phyloP scores from a whole-genome alignment of 2,888 invertebrate genomes.

The Euproctis similis region DNA sequence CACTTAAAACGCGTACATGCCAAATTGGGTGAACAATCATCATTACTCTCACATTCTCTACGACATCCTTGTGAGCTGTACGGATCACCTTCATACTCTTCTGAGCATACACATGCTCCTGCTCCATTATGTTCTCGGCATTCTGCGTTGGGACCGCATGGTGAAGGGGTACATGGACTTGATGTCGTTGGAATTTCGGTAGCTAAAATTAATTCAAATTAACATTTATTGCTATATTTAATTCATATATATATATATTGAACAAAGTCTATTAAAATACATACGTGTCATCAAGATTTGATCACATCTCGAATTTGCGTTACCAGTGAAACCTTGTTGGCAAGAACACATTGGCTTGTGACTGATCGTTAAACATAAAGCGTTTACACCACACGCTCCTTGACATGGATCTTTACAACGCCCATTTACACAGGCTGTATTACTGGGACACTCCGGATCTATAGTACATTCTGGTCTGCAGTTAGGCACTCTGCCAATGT shows the following conservation, averaged over 20 bases:
- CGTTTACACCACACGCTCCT: constrained; percentile 85
- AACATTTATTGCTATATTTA: too few relatives aligned
- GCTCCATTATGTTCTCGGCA: constrained; percentile 88
- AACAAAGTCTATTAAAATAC: constrained; percentile 27
- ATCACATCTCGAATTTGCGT: constrained; percentile 81
- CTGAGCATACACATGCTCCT: constrained; percentile 88
- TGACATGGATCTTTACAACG: constrained; percentile 90
- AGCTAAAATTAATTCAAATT: constrained; percentile 49
- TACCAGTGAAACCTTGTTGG: constrained; percentile 87
- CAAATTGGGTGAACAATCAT: constrained; percentile 82
- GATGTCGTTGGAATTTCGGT: constrained; percentile 78
- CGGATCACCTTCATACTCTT: constrained; percentile 88
- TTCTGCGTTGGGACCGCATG: constrained; percentile 90
- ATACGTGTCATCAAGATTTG: constrained; percentile 69
- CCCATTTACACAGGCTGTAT: constrained; percentile 87
- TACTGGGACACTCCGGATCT: constrained; percentile 87
- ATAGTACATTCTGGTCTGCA: constrained; percentile 90
- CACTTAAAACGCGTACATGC: constrained; percentile 90
- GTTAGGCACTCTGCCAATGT: constrained; percentile 89
- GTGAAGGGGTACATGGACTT: constrained; percentile 88
- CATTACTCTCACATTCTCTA: constrained; percentile 86
- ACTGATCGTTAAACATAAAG: constrained; percentile 88
- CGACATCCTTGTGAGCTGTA: constrained; percentile 83
- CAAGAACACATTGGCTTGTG: constrained; percentile 89
- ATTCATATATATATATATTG: too few relatives aligned